A percentile compares a stretch with the other conserved stretches of the same genome.
These are phyloP conservation scores for Caprella mutica DNA, from an alignment of 2,888 invertebrate species.

Conservation along the genomic window DNA sequence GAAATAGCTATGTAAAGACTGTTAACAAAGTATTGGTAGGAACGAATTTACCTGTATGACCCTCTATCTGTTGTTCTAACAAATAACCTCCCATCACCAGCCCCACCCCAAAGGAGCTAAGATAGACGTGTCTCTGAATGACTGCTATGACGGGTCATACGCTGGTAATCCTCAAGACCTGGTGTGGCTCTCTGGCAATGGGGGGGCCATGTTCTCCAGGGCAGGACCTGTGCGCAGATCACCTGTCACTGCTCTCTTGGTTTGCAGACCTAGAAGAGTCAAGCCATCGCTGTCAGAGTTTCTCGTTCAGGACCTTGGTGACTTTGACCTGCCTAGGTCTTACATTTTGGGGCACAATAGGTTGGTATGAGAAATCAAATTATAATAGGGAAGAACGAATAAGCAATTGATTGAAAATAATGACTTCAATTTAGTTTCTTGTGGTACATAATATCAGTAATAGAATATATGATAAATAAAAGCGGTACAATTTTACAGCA, in stretches of 20 bases:
- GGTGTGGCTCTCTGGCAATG: constrained; percentile 41
- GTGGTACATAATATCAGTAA: too few species aligned
- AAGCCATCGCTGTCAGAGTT: constrained; percentile 72
- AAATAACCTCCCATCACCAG: too few species aligned
- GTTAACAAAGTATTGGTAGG: too few species aligned
- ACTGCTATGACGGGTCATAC: constrained; percentile 88
- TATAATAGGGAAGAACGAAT: background rate
- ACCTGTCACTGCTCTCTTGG: constrained; percentile 63
- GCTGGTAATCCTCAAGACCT: constrained; percentile 84
- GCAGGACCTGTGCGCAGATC: constrained; percentile 60
- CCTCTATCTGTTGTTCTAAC: too few species aligned
- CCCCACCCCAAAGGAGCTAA: constrained; percentile 66
- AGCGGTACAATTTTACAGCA: too few species aligned
- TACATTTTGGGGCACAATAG: constrained; percentile 33
- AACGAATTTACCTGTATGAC: too few species aligned
- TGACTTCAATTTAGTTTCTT: too few species aligned
- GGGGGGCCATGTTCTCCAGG: background rate
- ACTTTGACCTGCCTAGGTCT: constrained; percentile 31
- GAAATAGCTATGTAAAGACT: too few species aligned
- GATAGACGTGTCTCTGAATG: constrained; percentile 90
- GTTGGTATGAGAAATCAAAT: constrained; percentile 37
- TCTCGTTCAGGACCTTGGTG: constrained; percentile 48
- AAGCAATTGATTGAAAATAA: too few species aligned
- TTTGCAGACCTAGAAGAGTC: constrained; percentile 57
- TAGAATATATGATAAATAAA: too few species aligned